A percentile compares a stretch with the other conserved stretches of the same genome.
Evolutionary conservation across 2,888 invertebrate genomes (phyloP).

Genomic region (Hofmannophila pseudospretella): DNA sequence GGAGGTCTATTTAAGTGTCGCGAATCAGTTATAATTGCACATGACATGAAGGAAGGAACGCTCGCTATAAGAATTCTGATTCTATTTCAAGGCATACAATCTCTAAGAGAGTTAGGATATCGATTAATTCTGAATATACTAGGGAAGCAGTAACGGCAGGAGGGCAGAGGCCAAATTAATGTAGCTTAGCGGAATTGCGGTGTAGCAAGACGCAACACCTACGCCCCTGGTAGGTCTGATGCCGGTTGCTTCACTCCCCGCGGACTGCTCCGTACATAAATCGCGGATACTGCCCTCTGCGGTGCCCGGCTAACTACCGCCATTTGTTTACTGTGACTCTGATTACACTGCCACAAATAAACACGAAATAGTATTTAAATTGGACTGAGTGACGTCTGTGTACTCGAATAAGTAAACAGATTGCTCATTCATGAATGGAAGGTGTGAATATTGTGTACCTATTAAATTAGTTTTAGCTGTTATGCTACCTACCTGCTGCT

Average conservation of each 20-base stretch:
- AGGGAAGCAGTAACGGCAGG: neutral
- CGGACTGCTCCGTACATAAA: constrained; percentile 49
- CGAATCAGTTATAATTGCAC: too few species aligned
- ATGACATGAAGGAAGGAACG: too few species aligned
- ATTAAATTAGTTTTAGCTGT: neutral
- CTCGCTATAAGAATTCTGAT: too few species aligned
- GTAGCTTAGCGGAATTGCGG: neutral
- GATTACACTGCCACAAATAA: constrained; percentile 52
- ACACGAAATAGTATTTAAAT: constrained; percentile 15
- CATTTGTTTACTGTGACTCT: constrained; percentile 66
- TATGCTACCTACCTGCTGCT: neutral
- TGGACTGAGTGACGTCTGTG: neutral
- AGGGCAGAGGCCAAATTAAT: neutral
- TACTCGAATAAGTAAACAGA: neutral
- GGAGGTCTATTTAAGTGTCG: too few species aligned
- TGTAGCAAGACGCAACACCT: constrained; percentile 4
- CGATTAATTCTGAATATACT: too few species aligned
- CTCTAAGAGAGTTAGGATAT: too few species aligned
- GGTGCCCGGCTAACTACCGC: constrained; percentile 57
- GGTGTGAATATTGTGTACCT: too few species aligned
- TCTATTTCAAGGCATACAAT: too few species aligned
- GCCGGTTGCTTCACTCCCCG: neutral
- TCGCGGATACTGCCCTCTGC: constrained; percentile 65
- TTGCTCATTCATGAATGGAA: too few species aligned
- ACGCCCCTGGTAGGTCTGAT: neutral